Percentiles rank a stretch among this genome's conserved stretches.
These are phyloP conservation scores for Acleris laterana DNA, from an alignment of 2,888 invertebrate genomes.

Conservation along the genomic window DNA sequence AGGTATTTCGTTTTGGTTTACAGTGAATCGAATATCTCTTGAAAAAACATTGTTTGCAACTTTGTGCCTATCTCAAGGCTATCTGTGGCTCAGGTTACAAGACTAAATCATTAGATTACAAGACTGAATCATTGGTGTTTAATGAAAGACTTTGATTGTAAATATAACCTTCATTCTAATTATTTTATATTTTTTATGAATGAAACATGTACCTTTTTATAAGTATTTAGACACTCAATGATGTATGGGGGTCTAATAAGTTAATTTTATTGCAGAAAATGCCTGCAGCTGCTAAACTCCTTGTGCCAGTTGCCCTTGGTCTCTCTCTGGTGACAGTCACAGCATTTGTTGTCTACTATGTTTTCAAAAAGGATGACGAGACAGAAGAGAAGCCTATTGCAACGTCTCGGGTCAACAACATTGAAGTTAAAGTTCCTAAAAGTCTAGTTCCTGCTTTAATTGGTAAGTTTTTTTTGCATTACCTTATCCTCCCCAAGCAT, in stretches of 20 bases:
- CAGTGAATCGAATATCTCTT: slow-evolving; percentile 23
- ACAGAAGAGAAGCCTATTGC: slow-evolving; percentile 62
- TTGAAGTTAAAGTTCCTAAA: slow-evolving; percentile 86
- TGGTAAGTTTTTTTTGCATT: slow-evolving; percentile 65
- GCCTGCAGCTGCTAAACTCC: slow-evolving; percentile 62
- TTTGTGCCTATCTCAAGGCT: slow-evolving; percentile 20
- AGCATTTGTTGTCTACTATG: slow-evolving; percentile 87
- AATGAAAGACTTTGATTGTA: neutral
- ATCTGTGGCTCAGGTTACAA: slow-evolving; percentile 15
- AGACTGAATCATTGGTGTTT: neutral
- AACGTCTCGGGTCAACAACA: slow-evolving; percentile 66
- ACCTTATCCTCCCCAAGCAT: too few relatives aligned
- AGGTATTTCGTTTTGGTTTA: slow-evolving; percentile 7
- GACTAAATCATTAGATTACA: neutral
- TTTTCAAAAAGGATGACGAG: slow-evolving; percentile 86
- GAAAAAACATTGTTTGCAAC: neutral
- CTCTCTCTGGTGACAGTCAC: slow-evolving; percentile 88
- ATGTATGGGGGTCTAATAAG: neutral
- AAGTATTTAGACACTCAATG: too few relatives aligned
- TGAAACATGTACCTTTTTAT: too few relatives aligned
- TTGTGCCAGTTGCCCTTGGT: slow-evolving; percentile 85
- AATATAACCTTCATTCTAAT: too few relatives aligned
- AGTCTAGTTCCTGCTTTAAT: slow-evolving; percentile 87
- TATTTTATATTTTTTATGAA: too few relatives aligned
- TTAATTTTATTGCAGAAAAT: slow-evolving; percentile 53